Evolutionary conservation across 2,113 vertebrate species (phyloP).

Genomic region (Campylorhamphus procurvoides): DNA sequence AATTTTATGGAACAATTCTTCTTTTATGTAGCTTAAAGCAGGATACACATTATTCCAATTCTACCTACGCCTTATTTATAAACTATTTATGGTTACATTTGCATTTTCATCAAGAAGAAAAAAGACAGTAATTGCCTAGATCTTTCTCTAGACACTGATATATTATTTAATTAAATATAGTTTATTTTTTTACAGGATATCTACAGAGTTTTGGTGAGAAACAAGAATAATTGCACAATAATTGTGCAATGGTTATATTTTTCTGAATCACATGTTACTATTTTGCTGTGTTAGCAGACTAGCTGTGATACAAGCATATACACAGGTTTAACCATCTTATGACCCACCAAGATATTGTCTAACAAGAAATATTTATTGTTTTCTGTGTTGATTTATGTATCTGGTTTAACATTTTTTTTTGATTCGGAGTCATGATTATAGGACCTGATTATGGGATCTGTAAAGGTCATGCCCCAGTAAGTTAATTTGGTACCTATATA

Average conservation of each 20-base stretch:
- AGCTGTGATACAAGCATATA: neutral
- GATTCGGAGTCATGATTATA: neutral
- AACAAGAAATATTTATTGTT: neutral
- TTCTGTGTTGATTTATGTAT: neutral
- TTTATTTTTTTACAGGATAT: constrained; percentile 35
- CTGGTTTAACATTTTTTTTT: neutral
- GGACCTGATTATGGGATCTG: neutral
- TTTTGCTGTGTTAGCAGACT: neutral
- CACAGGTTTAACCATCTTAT: neutral
- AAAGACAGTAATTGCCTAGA: neutral
- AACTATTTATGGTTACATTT: constrained; percentile 70
- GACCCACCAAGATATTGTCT: neutral
- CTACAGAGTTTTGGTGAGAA: constrained; percentile 23
- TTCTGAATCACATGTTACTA: neutral
- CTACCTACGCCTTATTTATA: constrained; percentile 50
- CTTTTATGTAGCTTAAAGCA: constrained; percentile 60
- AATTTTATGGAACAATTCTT: constrained; percentile 10
- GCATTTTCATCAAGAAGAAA: constrained; percentile 59
- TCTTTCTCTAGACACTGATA: constrained; percentile 43
- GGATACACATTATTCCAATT: constrained; percentile 15
- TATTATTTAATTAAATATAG: constrained; percentile 67
- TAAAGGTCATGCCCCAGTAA: neutral
- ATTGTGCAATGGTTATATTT: neutral
- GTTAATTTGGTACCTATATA: neutral
- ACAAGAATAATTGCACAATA: constrained; percentile 22